A percentile compares a stretch with the other conserved stretches of the same genome.
These are phyloP conservation scores for Phylloscopus trochiloides DNA, from an alignment of 2,113 vertebrate genomes.

Conservation along the genomic window DNA sequence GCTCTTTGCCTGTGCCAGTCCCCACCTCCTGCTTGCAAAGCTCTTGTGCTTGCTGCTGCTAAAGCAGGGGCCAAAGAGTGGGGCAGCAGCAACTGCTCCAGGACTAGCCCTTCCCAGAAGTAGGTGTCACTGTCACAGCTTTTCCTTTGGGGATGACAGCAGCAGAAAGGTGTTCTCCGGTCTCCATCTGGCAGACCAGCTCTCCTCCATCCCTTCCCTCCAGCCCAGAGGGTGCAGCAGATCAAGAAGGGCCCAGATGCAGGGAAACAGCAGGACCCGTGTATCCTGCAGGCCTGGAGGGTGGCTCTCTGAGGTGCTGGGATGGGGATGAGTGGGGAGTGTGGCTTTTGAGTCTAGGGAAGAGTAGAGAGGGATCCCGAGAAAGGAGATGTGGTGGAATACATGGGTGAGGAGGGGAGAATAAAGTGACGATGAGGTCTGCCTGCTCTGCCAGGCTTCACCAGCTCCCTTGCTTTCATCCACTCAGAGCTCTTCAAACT, in stretches of 20 bases:
- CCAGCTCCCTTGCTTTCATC: not conserved
- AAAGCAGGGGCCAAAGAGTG: not conserved
- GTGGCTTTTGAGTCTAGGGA: not conserved
- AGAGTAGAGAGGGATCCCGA: not conserved
- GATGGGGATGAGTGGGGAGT: not conserved
- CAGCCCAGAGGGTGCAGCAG: not conserved
- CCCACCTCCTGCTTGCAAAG: not conserved
- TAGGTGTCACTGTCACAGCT: not conserved
- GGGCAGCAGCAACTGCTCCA: not conserved
- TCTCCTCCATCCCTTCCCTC: not conserved
- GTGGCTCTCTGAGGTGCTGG: not conserved
- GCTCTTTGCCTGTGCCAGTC: not conserved
- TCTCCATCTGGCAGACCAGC: not conserved
- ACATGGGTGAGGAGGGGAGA: not conserved
- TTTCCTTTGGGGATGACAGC: not conserved
- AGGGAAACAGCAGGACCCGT: not conserved
- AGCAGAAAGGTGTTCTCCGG: not conserved
- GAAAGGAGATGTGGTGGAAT: not conserved
- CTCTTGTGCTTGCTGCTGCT: not conserved
- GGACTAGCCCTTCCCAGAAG: not conserved
- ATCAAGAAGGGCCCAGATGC: accelerated
- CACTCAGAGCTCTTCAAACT: not conserved
- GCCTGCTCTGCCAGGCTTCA: not conserved
- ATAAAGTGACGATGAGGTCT: not conserved
- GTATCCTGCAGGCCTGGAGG: not conserved